Conservation (phyloP, 2,797 vertebrate species). For the Lepus oiostolus region DNA sequence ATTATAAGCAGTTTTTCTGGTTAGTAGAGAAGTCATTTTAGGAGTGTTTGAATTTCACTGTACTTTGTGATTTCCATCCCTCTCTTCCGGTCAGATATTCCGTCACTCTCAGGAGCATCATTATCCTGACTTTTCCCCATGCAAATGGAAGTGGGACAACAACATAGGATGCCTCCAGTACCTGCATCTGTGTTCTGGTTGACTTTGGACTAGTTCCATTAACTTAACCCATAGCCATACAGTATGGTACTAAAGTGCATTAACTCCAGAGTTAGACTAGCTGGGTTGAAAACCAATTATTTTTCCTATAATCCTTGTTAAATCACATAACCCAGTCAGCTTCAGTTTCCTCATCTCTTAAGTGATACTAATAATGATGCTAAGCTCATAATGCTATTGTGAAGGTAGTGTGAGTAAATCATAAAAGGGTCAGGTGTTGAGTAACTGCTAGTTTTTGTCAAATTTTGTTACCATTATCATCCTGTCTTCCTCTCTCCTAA, state of each 20-base stretch:
- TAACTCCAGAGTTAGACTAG: background rate
- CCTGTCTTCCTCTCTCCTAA: background rate
- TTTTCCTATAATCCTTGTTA: background rate
- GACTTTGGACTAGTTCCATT: background rate
- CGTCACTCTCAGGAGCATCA: background rate
- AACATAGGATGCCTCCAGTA: background rate
- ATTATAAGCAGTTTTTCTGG: constrained; percentile 33
- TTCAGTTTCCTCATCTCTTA: background rate
- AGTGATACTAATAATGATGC: background rate
- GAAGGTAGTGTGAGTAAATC: background rate
- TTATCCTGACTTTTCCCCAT: background rate
- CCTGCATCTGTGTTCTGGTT: background rate
- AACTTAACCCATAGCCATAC: background rate
- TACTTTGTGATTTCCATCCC: background rate
- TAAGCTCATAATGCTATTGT: background rate
- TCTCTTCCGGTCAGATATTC: background rate
- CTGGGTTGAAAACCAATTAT: background rate
- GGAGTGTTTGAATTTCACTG: constrained; percentile 25
- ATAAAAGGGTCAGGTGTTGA: background rate
- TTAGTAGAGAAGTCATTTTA: constrained; percentile 42
- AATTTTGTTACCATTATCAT: background rate
- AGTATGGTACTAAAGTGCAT: background rate
- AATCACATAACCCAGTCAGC: background rate
- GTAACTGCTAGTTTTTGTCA: background rate
- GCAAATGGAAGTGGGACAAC: background rate